Percentiles rank a stretch among this genome's conserved stretches.
These are phyloP conservation scores for Caenorhabditis zanzibari DNA, from an alignment of 2,888 invertebrate species.

Conservation along the genomic window DNA sequence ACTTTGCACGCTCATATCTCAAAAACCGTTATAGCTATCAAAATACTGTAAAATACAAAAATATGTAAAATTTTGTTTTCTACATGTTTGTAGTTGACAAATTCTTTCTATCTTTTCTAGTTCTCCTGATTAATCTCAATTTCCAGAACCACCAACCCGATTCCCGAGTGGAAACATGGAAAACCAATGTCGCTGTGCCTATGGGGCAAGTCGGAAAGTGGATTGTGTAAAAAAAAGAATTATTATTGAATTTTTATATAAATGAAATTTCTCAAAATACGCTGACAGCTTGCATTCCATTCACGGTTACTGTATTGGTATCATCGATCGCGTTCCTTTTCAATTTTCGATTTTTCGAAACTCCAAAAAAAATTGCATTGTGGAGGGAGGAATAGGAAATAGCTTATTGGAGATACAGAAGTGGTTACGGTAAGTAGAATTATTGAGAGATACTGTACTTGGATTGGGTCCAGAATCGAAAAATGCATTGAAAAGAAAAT, in stretches of 20 bases:
- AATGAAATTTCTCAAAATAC: not conserved
- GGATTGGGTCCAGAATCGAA: constrained; percentile 1
- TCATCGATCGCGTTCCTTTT: not conserved
- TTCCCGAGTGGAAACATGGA: not conserved
- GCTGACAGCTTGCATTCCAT: not conserved
- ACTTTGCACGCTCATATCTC: no score
- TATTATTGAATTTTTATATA: not conserved
- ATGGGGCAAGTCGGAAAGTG: not conserved
- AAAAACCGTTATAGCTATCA: no score
- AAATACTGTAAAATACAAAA: no score
- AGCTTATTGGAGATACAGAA: constrained; percentile 15
- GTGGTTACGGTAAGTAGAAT: not conserved
- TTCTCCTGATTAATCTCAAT: not conserved
- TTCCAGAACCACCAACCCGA: not conserved
- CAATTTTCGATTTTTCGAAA: not conserved
- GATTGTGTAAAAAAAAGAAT: not conserved
- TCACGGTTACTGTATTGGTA: not conserved
- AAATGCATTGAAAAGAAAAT: constrained; percentile 13
- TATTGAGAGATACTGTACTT: constrained; percentile 1
- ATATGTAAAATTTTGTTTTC: no score
- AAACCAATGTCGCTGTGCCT: not conserved
- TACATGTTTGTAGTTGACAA: no score
- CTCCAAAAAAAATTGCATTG: constrained; percentile 26
- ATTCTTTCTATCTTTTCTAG: no score
- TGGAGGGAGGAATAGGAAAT: constrained; percentile 11